Conservation (phyloP, 2,797 vertebrate genomes). For the Eulemur rubriventer region DNA sequence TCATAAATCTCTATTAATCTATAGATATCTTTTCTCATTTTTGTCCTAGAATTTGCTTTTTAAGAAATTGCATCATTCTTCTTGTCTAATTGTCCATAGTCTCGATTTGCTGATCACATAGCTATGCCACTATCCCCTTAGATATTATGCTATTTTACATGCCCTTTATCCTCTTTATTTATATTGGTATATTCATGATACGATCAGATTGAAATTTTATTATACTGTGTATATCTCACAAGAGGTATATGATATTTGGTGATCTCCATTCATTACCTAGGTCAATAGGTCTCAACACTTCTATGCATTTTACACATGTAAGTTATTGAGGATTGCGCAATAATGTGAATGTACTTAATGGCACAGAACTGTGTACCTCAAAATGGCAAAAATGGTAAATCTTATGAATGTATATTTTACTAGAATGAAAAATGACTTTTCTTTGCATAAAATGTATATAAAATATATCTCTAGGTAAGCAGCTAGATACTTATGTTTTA, state of each 20-base stretch:
- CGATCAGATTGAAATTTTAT: background rate
- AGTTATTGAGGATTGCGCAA: background rate
- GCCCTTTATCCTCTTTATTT: background rate
- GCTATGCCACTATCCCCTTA: too few species aligned
- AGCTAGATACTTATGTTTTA: too few species aligned
- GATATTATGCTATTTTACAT: background rate
- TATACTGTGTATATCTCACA: background rate
- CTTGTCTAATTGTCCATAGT: too few species aligned
- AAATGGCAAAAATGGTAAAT: background rate
- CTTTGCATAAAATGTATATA: too few species aligned
- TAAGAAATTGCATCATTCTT: too few species aligned
- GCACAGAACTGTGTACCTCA: background rate
- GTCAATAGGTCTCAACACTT: background rate
- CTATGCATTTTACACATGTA: background rate
- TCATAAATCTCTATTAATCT: too few species aligned
- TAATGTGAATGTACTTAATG: background rate
- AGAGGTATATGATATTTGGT: background rate
- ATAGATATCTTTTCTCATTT: too few species aligned
- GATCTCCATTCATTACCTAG: background rate
- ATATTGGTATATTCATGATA: background rate
- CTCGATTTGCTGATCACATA: background rate
- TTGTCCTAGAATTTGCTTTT: too few species aligned
- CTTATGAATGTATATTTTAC: background rate
- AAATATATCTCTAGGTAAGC: too few species aligned
- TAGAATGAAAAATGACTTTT: background rate